Evolutionary conservation across 2,797 vertebrate species (phyloP), one percentile per base, ranked within the genome.

Genomic region (Sebastes vulpes): DNA sequence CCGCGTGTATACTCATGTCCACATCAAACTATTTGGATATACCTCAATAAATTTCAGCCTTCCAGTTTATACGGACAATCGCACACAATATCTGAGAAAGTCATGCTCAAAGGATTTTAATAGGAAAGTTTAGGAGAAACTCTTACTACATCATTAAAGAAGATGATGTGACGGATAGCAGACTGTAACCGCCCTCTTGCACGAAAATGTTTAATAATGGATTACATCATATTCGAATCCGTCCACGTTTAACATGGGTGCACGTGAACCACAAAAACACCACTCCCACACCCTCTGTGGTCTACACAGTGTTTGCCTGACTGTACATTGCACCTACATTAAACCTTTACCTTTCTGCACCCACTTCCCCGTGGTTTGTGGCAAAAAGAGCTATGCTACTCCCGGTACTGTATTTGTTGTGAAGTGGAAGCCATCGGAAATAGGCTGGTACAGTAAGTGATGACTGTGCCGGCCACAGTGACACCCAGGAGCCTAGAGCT

Each of bases 401-500:
- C 57, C 56, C 46, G 7, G 48, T 77, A 81, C 88, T 90, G 79
- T 88, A 88, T 83, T 87, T 89, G 85, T 89, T 87, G 72, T 89
- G 79, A 80, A 85, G 81, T 70, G 77, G 59, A 82, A 72, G 72
- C 80, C 79, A 81, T 85, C 65, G 85, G 90, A 93, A 91, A 89
- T 86, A 74, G 82, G 85, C 90, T 83, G 66, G 86, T 90, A 91
- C 89, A 92, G 91, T 94, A 94, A 95, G 90, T 92, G 92, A 95
- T 95, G 93, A 94, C 88, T 94, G 88, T 81, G 89, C 85, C 73
- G 85, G 85, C 88, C 84, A 73, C 92, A 90, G 65, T 95, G 94
- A 95, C 93, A 91, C 87, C 81, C 83, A 46, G 90, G 82, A 91
- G 92, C 95, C 95, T 90, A 61, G 82, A 95, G 95, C 93, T 91